Conservation (phyloP, 2,113 vertebrate species). For the Barbus barbus region DNA sequence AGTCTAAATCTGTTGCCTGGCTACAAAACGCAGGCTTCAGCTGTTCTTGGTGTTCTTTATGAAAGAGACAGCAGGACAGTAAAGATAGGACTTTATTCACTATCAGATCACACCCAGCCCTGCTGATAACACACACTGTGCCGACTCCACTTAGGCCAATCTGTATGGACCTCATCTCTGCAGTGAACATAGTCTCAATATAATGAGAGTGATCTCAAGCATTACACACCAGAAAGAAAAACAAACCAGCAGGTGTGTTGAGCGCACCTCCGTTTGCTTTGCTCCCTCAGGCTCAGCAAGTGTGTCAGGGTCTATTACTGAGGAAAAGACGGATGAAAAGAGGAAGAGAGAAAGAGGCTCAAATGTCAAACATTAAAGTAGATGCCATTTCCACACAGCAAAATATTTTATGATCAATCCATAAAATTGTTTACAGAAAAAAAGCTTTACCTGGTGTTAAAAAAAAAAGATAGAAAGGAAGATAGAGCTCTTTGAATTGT, state of each 20-base stretch:
- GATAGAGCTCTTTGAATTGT: neutral
- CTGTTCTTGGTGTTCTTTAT: neutral
- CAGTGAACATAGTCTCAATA: neutral
- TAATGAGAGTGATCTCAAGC: constrained; percentile 42
- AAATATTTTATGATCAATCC: neutral
- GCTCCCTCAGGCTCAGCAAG: constrained; percentile 64
- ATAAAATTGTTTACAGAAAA: neutral
- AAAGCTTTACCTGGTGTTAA: neutral
- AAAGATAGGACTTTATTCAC: constrained; percentile 32
- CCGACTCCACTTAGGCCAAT: constrained; percentile 40
- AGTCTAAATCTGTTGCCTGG: neutral
- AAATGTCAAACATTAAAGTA: constrained; percentile 28
- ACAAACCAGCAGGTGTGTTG: constrained; percentile 64
- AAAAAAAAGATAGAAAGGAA: neutral
- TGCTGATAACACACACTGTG: constrained; percentile 27
- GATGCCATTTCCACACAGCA: constrained; percentile 8
- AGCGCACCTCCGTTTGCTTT: constrained; percentile 63
- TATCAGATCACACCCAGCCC: constrained; percentile 8
- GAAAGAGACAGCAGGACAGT: constrained; percentile 27
- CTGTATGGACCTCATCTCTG: neutral
- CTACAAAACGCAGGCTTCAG: neutral
- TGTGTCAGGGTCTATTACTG: constrained; percentile 70
- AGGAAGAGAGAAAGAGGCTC: constrained; percentile 10
- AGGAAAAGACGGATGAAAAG: constrained; percentile 19
- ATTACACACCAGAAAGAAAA: neutral